Evolutionary conservation across 2,888 invertebrate genomes (phyloP).

Genomic region (Dolichomitus sp.): DNA sequence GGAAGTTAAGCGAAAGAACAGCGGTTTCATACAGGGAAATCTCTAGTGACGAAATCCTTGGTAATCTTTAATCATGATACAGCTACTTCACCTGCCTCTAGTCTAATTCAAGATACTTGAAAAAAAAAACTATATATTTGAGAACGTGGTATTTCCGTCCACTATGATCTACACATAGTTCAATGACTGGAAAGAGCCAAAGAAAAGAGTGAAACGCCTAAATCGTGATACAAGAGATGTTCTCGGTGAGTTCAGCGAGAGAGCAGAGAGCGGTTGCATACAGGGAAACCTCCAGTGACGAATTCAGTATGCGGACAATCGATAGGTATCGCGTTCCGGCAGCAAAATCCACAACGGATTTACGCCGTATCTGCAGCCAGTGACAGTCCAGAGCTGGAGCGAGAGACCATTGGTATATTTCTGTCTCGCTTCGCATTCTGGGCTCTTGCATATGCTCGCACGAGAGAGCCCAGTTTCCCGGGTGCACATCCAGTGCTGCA

Average conservation of each 20-base stretch:
- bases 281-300: not conserved
- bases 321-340: slow-evolving; percentile 36
- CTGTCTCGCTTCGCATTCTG: slow-evolving; percentile 17
- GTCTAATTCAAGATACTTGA: too few species aligned
- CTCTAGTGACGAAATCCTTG: too few species aligned
- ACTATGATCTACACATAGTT: not conserved
- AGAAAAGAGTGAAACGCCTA: not conserved
- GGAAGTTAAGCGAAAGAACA: not conserved
- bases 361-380: slow-evolving; percentile 7
- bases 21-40: not conserved
- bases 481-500: slow-evolving; percentile 3
- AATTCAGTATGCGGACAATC: slow-evolving; percentile 29
- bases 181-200: not conserved
- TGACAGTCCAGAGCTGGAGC: not conserved
- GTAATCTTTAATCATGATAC: too few species aligned
- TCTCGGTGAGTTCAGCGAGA: not conserved
- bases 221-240: slow-evolving; percentile 5
- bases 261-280: not conserved
- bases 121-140: too few species aligned
- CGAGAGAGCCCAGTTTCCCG: slow-evolving; percentile 21
- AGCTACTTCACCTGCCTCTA: too few species aligned
- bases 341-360: slow-evolving; percentile 17
- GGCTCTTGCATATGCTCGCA: slow-evolving; percentile 10
- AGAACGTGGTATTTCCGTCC: not conserved
- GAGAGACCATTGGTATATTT: not conserved